Conservation (phyloP, 2,888 invertebrate genomes). For the Melitaea athalia region DNA sequence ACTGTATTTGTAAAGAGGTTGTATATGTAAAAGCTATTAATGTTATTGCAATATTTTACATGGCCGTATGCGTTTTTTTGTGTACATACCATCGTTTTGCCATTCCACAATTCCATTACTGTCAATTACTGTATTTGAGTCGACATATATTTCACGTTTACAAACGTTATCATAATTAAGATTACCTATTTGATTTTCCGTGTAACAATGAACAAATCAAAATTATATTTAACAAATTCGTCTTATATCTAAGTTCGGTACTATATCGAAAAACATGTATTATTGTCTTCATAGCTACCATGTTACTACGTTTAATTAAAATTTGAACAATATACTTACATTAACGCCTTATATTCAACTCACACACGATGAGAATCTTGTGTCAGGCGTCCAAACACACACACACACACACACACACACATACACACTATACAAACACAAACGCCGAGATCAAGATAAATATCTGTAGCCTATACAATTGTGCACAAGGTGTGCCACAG, state of each 20-base stretch:
- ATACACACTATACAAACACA: no score
- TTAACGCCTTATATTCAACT: no score
- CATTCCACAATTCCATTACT: background rate
- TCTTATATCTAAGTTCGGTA: slow-evolving; percentile 25
- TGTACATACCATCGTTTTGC: background rate
- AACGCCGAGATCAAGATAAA: no score
- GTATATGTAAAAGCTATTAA: background rate
- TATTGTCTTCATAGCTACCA: slow-evolving; percentile 11
- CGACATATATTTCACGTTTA: background rate
- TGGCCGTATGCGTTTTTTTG: background rate
- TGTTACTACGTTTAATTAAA: background rate
- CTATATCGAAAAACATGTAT: slow-evolving; percentile 16
- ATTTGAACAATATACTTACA: no score
- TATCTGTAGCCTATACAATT: no score
- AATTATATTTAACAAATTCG: slow-evolving; percentile 12
- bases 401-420: no score
- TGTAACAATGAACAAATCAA: background rate
- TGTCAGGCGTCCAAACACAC: no score
- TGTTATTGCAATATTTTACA: background rate
- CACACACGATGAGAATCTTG: no score
- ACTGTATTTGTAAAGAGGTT: slow-evolving; percentile 4
- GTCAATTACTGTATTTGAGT: background rate
- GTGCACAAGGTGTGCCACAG: no score
- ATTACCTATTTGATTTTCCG: background rate
- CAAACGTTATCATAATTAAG: background rate